Evolutionary conservation across 2,888 invertebrate species (phyloP).

Genomic region (Sphecodes monilicornis): DNA sequence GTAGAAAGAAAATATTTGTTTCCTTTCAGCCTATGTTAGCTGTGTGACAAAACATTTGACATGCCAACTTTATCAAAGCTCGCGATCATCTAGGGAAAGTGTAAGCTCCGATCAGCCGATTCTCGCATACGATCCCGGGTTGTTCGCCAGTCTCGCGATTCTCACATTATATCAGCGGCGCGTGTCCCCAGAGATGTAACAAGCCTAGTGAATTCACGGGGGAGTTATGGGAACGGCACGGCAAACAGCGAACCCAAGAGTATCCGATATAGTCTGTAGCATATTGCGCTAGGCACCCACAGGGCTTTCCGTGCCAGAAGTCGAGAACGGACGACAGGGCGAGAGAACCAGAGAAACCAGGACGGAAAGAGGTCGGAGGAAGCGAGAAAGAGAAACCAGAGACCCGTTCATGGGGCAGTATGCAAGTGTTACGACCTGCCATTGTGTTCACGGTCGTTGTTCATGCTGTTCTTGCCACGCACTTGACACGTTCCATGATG

Average conservation of each 20-base stretch:
- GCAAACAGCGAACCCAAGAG: constrained; percentile 78
- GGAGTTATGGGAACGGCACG: constrained; percentile 82
- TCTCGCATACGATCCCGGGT: constrained; percentile 1
- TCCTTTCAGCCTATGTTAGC: neutral
- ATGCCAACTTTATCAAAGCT: neutral
- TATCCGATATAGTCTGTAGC: constrained; percentile 80
- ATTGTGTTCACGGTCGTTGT: constrained; percentile 76
- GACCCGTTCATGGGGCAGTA: constrained; percentile 58
- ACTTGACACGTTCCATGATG: constrained; percentile 75
- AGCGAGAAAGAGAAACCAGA: constrained; percentile 33
- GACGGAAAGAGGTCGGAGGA: constrained; percentile 22
- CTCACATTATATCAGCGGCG: constrained; percentile 81
- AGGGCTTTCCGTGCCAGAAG: constrained; percentile 80
- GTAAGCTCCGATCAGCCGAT: neutral
- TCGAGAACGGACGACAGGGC: constrained; percentile 64
- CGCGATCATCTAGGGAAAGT: neutral
- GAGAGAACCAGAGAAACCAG: neutral
- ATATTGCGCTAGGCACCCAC: constrained; percentile 80
- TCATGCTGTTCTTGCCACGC: constrained; percentile 66
- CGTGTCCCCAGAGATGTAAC: constrained; percentile 76
- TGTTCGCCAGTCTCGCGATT: constrained; percentile 70
- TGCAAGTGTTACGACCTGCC: constrained; percentile 77
- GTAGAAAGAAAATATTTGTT: neutral
- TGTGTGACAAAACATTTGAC: neutral
- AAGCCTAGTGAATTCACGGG: constrained; percentile 74